phyloP scores from a whole-genome alignment of 1,140 invertebrate genomes.

The Protaetia brevitarsis region DNA sequence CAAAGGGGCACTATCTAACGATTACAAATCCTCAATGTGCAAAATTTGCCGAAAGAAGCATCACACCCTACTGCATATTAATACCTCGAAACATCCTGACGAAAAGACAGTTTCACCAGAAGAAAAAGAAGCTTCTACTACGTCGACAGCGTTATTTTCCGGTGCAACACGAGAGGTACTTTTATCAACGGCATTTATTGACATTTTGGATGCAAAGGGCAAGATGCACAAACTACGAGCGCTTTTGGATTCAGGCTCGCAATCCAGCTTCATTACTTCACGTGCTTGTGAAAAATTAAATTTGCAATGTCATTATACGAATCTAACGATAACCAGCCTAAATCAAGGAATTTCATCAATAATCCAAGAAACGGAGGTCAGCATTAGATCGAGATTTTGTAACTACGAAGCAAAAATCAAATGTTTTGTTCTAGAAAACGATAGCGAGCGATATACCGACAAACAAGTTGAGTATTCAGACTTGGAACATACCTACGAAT shows the following conservation, averaged over 20 bases:
- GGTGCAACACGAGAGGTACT: neutral
- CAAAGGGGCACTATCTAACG: neutral
- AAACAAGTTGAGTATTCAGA: neutral
- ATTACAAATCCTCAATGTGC: neutral
- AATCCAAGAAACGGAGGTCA: neutral
- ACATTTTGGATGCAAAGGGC: neutral
- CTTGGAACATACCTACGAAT: slow-evolving; percentile 1
- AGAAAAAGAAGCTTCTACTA: neutral
- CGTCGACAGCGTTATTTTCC: neutral
- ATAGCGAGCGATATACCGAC: slow-evolving; percentile 1
- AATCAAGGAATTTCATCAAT: neutral
- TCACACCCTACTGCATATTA: neutral
- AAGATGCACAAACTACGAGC: neutral
- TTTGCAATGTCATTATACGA: neutral
- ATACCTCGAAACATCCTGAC: neutral
- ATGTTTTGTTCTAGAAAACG: slow-evolving; percentile 20
- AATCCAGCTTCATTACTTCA: neutral
- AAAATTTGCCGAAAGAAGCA: neutral
- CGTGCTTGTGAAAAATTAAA: neutral
- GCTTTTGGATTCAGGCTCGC: neutral
- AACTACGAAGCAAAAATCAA: neutral
- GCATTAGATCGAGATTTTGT: neutral
- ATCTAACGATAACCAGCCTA: neutral
- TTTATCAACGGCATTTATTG: neutral
- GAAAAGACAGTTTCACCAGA: neutral